Conservation (phyloP, 2,797 vertebrate genomes). For the Steatocranus sp. region DNA sequence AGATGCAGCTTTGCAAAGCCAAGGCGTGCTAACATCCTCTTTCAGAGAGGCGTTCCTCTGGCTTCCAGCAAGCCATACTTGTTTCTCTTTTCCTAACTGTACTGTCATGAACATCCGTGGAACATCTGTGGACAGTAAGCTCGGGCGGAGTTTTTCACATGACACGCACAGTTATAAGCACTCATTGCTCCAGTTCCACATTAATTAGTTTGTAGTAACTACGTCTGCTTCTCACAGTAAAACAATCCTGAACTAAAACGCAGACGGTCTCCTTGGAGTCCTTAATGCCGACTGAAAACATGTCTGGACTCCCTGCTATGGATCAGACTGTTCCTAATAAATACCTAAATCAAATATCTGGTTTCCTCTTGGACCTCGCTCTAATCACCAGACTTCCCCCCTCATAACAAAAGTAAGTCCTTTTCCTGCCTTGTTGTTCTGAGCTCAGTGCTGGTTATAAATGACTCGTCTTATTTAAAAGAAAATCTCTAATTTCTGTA, state of each 20-base stretch:
- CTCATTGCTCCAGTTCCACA: not conserved
- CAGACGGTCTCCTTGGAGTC: not conserved
- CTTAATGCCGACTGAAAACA: not conserved
- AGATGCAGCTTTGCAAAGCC: not conserved
- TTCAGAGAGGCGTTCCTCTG: not conserved
- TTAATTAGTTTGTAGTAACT: not conserved
- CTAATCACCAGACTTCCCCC: not conserved
- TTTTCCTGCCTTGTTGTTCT: not conserved
- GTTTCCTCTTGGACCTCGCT: not conserved
- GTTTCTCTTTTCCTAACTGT: not conserved
- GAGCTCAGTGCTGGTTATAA: not conserved
- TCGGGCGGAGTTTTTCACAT: accelerated
- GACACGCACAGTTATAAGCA: not conserved
- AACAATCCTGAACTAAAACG: not conserved
- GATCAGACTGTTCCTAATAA: not conserved
- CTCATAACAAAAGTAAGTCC: not conserved
- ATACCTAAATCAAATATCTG: not conserved
- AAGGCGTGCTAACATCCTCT: not conserved
- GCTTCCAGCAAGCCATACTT: not conserved
- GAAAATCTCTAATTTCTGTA: not conserved
- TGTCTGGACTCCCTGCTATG: not conserved
- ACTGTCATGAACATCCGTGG: not conserved
- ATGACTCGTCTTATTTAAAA: not conserved
- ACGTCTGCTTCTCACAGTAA: not conserved
- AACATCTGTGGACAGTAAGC: not conserved